phyloP scores from a whole-genome alignment of 2,888 invertebrate genomes.

The Hemicrepidius hirtus region DNA sequence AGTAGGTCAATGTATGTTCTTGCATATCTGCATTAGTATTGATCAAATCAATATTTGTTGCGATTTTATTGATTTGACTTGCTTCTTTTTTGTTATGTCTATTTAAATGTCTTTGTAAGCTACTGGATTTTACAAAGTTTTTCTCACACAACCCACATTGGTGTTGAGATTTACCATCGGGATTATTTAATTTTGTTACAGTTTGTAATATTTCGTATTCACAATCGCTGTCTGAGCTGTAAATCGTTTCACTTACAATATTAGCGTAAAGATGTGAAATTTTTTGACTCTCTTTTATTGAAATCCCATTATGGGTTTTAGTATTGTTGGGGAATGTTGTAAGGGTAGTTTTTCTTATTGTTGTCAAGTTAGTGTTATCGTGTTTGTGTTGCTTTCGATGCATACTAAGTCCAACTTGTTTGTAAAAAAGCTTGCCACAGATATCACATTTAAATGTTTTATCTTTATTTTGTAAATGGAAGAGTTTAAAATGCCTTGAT shows the following conservation, averaged over 20 bases:
- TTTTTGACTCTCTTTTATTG: constrained; percentile 26
- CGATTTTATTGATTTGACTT: neutral
- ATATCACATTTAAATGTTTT: constrained; percentile 39
- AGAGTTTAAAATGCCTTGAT: constrained; percentile 40
- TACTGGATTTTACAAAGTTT: constrained; percentile 32
- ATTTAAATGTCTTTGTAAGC: constrained; percentile 23
- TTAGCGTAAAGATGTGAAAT: constrained; percentile 46
- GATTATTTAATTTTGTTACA: constrained; percentile 36
- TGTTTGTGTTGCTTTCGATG: constrained; percentile 40
- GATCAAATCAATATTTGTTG: neutral
- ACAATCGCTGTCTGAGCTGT: constrained; percentile 54
- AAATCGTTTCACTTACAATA: constrained; percentile 46
- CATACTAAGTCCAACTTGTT: constrained; percentile 29
- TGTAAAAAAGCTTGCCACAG: constrained; percentile 43
- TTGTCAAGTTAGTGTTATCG: neutral
- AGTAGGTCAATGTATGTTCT: constrained; percentile 8
- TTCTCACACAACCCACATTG: constrained; percentile 51
- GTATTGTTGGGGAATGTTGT: neutral
- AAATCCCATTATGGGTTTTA: neutral
- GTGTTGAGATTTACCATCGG: constrained; percentile 26
- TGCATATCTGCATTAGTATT: neutral
- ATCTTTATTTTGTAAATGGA: constrained; percentile 37
- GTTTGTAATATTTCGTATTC: constrained; percentile 54
- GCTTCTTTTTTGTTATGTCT: neutral
- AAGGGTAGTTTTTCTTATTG: neutral